phyloP scores from a whole-genome alignment of 2,797 vertebrate genomes.

The Myoxocephalus aenaeus region DNA sequence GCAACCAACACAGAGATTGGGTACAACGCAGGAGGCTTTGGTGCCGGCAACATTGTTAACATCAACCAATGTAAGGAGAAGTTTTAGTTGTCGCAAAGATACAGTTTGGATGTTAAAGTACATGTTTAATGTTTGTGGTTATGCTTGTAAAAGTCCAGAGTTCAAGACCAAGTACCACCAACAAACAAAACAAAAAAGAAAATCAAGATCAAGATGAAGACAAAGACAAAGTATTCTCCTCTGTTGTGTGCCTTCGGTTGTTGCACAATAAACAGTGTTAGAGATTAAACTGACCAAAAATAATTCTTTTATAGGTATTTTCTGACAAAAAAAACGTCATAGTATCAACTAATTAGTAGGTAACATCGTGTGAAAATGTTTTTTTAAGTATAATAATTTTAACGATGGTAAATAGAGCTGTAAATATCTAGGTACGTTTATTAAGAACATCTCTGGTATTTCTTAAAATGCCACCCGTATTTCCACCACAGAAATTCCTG shows the following conservation, averaged over 20 bases:
- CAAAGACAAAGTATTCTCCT: neutral
- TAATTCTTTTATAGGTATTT: too few species aligned
- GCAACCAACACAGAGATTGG: neutral
- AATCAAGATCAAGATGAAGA: neutral
- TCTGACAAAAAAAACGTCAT: neutral
- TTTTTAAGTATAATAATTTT: neutral
- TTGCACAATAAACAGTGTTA: slow-evolving; percentile 1
- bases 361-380: too few species aligned
- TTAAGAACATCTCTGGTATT: neutral
- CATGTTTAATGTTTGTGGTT: neutral
- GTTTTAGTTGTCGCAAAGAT: neutral
- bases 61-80: neutral
- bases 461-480: neutral
- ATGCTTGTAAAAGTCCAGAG: neutral
- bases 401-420: neutral
- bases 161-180: neutral
- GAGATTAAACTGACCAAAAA: too few species aligned
- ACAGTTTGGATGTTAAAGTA: neutral
- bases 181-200: neutral
- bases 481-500: neutral
- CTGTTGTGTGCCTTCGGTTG: neutral
- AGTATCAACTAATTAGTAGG: neutral
- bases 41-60: slow-evolving; percentile 14
- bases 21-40: neutral
- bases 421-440: neutral